Percentiles rank a stretch among this genome's conserved stretches.
These are phyloP conservation scores for Cotesia vestalis DNA, from an alignment of 1,140 invertebrate species.

Conservation along the genomic window DNA sequence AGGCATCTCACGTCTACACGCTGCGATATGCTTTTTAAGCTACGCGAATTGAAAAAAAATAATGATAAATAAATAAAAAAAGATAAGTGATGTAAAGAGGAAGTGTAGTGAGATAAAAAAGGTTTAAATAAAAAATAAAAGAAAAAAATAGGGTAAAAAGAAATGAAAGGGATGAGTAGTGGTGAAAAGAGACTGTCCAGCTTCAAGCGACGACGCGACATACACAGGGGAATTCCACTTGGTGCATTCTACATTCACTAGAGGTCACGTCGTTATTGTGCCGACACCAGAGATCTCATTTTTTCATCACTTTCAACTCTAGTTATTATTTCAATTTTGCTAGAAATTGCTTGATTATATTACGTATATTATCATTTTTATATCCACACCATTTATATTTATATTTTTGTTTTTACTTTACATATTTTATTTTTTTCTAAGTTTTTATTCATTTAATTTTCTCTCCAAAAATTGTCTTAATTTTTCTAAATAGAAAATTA, in stretches of 20 bases:
- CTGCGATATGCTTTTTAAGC: slow-evolving; percentile 51
- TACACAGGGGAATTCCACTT: slow-evolving; percentile 13
- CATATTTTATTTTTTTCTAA: too few species aligned
- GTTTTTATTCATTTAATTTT: too few species aligned
- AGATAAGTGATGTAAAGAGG: neutral
- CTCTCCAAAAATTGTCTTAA: too few species aligned
- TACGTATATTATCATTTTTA: neutral
- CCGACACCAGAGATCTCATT: neutral
- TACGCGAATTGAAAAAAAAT: slow-evolving; percentile 35
- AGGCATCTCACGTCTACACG: slow-evolving; percentile 48
- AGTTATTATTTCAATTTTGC: neutral
- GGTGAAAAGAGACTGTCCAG: too few species aligned
- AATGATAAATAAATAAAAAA: slow-evolving; percentile 2
- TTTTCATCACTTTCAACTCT: slow-evolving; percentile 3
- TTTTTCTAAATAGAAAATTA: too few species aligned
- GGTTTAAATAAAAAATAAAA: neutral
- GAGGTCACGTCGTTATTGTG: slow-evolving; percentile 15
- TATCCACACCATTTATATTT: too few species aligned
- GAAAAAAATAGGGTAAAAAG: slow-evolving; percentile 1
- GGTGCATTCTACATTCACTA: slow-evolving; percentile 15
- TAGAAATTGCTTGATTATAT: neutral
- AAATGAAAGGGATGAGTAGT: neutral
- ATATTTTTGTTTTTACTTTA: too few species aligned
- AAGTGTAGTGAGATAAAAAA: neutral
- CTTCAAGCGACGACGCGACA: neutral